phyloP scores from a whole-genome alignment of 2,113 vertebrate species.

The Vulpes ferrilata region DNA sequence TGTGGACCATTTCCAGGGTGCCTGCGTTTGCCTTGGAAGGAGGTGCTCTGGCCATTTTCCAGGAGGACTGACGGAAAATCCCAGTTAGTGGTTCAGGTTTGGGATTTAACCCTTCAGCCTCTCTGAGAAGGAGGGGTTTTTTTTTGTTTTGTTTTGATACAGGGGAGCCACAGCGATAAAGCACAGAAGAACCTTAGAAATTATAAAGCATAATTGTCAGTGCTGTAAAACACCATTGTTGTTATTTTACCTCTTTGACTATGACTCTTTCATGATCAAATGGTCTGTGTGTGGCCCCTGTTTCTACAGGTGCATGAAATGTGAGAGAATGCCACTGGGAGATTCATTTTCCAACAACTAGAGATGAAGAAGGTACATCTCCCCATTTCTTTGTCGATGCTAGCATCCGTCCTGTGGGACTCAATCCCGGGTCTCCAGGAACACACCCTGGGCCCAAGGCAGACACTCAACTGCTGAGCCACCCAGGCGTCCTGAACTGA shows the following conservation, averaged over 20 bases:
- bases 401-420: not conserved
- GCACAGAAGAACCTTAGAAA: conserved; percentile 25
- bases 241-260: not conserved
- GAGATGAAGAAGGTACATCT: not conserved
- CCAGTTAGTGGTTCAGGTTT: conserved; percentile 54
- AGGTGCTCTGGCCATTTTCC: conserved; percentile 76
- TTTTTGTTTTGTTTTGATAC: conserved; percentile 35
- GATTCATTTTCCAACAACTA: not conserved
- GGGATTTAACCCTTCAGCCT: conserved; percentile 68
- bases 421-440: no score
- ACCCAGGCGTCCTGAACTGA: not conserved
- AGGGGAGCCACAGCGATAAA: conserved; percentile 67
- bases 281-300: not conserved
- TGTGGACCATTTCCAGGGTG: conserved; percentile 77
- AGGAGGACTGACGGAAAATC: conserved; percentile 74
- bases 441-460: no score
- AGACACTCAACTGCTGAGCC: no score
- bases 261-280: not conserved
- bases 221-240: not conserved
- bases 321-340: not conserved
- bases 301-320: not conserved
- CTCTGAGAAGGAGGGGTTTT: not conserved
- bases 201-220: not conserved
- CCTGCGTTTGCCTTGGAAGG: conserved; percentile 73
- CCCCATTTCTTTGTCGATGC: not conserved